These are phyloP conservation scores for Noturus placidus DNA, from an alignment of 2,113 vertebrate species.

Conservation along the genomic window DNA sequence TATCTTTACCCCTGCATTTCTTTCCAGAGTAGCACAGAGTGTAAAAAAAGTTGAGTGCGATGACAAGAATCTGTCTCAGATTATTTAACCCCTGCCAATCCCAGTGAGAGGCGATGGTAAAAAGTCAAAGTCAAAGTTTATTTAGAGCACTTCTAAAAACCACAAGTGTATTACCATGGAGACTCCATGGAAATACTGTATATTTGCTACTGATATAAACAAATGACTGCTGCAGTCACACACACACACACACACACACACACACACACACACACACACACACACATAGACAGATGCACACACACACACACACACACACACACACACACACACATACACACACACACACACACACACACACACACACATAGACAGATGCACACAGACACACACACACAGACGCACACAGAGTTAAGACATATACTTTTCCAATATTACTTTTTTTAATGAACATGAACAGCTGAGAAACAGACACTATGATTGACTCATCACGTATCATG, in stretches of 20 bases:
- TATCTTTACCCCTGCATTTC: neutral
- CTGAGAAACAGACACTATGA: neutral
- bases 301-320: neutral
- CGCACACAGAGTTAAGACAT: neutral
- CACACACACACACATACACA: neutral
- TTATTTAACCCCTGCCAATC: neutral
- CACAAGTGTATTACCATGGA: neutral
- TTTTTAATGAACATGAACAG: neutral
- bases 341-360: neutral
- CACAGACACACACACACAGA: neutral
- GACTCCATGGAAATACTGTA: neutral
- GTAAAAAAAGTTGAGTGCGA: neutral
- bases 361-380: neutral
- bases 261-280: neutral
- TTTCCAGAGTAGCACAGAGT: neutral
- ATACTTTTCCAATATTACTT: too few species aligned
- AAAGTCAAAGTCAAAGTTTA: too few species aligned
- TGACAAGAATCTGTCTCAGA: conserved; percentile 10
- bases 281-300: neutral
- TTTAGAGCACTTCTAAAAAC: too few species aligned
- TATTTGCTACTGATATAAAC: neutral
- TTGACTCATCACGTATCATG: neutral
- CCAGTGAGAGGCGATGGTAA: neutral
- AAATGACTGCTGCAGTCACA: neutral
- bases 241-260: neutral